Percentiles rank a stretch among this genome's conserved stretches.
phyloP scores from a whole-genome alignment of 2,888 invertebrate species.

The Rotaria sp. region DNA sequence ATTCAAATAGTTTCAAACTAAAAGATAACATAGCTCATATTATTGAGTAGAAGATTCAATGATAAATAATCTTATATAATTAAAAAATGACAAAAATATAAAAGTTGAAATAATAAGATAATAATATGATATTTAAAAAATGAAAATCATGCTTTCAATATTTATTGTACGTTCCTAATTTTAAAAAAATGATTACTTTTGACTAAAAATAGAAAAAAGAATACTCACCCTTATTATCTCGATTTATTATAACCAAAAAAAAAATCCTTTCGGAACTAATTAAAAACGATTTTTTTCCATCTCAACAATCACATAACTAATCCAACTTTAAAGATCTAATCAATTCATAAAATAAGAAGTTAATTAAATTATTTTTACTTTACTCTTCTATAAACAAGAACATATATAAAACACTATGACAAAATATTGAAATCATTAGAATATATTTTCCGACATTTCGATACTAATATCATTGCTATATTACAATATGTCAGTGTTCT shows the following conservation, averaged over 20 bases:
- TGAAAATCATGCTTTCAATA: neutral
- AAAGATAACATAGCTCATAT: no score
- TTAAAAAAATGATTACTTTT: neutral
- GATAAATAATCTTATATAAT: neutral
- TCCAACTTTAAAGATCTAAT: no score
- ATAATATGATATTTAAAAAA: neutral
- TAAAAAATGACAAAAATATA: neutral
- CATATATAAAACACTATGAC: neutral
- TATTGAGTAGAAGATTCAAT: neutral
- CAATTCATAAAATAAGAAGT: no score
- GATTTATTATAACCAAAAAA: neutral
- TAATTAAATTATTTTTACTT: neutral
- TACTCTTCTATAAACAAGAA: neutral
- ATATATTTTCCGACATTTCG: neutral
- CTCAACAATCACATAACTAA: neutral
- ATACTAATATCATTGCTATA: neutral
- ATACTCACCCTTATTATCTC: neutral
- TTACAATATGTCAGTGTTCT: neutral
- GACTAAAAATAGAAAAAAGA: neutral
- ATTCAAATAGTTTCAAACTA: no score
- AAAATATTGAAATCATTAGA: conserved; percentile 5
- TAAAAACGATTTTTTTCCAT: neutral
- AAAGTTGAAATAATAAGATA: neutral
- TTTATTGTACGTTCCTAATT: neutral
- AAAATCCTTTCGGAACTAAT: neutral